A percentile compares a stretch with the other conserved stretches of the same genome.
Evolutionary conservation across 2,797 vertebrate species (phyloP).

Genomic region (Nannoperca obscura): DNA sequence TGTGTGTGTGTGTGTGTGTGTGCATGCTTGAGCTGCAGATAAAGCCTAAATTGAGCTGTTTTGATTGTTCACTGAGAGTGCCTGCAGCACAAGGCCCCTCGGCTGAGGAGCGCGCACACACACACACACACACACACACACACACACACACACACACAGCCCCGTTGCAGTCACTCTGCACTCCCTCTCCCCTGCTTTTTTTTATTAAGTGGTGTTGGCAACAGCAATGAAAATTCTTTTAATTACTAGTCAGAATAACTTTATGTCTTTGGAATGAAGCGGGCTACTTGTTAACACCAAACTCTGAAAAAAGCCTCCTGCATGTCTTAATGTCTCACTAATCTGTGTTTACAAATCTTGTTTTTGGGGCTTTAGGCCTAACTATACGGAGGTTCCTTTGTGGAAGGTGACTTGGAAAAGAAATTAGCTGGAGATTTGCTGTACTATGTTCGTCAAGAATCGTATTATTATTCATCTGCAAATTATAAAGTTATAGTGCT

Average conservation of each 20-base stretch:
- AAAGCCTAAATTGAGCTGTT: constrained; percentile 87
- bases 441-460: not conserved
- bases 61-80: constrained; percentile 84
- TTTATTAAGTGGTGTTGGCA: constrained; percentile 83
- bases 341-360: constrained; percentile 64
- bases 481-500: not conserved
- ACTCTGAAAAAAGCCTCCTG: constrained; percentile 60
- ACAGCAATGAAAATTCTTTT: constrained; percentile 83
- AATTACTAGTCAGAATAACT: constrained; percentile 85
- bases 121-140: constrained; percentile 42
- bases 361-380: constrained; percentile 64
- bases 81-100: constrained; percentile 77
- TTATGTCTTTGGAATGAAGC: constrained; percentile 76
- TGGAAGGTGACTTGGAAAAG: constrained; percentile 40
- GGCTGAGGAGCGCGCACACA: constrained; percentile 53
- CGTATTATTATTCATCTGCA: not conserved
- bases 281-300: constrained; percentile 76
- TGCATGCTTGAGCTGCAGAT: constrained; percentile 80
- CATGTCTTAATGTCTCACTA: constrained; percentile 68
- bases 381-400: constrained; percentile 33
- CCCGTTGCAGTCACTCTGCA: constrained; percentile 57
- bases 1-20: constrained; percentile 37
- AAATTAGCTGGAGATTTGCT: constrained; percentile 14
- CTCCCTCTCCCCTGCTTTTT: constrained; percentile 54
- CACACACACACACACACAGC: constrained; percentile 42